A percentile compares a stretch with the other conserved stretches of the same genome.
phyloP scores from a whole-genome alignment of 2,113 vertebrate species.

The Pteruthius melanotis region DNA sequence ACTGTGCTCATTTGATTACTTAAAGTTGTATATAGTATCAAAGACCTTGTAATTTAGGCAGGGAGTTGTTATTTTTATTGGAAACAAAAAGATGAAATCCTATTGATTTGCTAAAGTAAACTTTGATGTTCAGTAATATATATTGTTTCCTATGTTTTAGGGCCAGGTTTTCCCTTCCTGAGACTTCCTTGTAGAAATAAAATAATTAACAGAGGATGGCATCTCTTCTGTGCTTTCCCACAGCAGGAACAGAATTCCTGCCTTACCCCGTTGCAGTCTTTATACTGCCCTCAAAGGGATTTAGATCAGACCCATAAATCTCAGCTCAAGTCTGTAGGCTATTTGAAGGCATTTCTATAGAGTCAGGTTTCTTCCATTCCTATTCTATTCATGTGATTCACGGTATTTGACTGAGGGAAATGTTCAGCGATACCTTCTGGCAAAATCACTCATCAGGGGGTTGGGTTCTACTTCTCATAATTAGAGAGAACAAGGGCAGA shows the following conservation, averaged over 20 bases:
- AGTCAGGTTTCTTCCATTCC: background rate
- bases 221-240: background rate
- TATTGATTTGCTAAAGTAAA: background rate
- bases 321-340: background rate
- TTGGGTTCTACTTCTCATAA: background rate
- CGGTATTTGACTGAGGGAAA: background rate
- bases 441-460: background rate
- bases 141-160: background rate
- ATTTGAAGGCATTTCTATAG: background rate
- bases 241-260: conserved; percentile 21
- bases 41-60: background rate
- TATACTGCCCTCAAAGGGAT: background rate
- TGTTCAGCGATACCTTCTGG: background rate
- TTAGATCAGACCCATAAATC: conserved; percentile 22
- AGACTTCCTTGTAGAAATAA: background rate
- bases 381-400: background rate
- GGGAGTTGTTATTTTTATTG: background rate
- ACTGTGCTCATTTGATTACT: background rate
- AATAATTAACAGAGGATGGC: background rate
- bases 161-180: background rate
- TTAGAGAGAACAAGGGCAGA: background rate
- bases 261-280: background rate
- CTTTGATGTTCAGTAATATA: background rate
- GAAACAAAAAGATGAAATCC: background rate
- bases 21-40: background rate